Evolutionary conservation across 2,888 invertebrate species (phyloP).

Genomic region (Rapana venosa): DNA sequence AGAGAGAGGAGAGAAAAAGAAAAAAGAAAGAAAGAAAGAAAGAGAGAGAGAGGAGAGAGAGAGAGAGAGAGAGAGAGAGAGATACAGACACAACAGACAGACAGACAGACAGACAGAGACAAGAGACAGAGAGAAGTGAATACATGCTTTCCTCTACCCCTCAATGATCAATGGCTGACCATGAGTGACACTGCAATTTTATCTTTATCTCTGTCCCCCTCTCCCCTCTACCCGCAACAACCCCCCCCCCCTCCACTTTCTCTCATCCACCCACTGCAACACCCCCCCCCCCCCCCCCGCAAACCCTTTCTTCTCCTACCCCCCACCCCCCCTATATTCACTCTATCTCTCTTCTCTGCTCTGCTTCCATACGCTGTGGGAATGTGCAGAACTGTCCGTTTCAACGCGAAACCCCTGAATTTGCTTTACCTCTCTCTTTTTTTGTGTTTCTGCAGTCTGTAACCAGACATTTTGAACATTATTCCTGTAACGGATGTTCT

Average conservation of each 20-base stretch:
- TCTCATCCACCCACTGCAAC: background rate
- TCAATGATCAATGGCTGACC: background rate
- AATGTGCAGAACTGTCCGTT: no score
- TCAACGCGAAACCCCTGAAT: no score
- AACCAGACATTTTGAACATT: no score
- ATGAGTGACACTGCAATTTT: slow-evolving; percentile 6
- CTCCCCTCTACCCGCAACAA: background rate
- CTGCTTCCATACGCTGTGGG: no score
- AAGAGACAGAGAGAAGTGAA: background rate
- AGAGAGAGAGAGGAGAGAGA: background rate
- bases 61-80: background rate
- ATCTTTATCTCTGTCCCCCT: background rate
- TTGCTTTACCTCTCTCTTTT: no score
- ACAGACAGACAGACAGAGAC: background rate
- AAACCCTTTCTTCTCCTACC: no score
- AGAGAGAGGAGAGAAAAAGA: background rate
- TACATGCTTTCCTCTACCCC: background rate
- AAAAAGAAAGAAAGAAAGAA: background rate
- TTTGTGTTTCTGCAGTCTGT: no score
- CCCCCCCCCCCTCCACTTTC: background rate
- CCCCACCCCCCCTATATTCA: no score
- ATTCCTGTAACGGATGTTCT: no score
- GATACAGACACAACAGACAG: background rate
- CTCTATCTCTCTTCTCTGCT: no score
- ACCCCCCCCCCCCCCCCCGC: no score